phyloP scores from a whole-genome alignment of 2,888 invertebrate species.

The Phrixothrix hirtus region DNA sequence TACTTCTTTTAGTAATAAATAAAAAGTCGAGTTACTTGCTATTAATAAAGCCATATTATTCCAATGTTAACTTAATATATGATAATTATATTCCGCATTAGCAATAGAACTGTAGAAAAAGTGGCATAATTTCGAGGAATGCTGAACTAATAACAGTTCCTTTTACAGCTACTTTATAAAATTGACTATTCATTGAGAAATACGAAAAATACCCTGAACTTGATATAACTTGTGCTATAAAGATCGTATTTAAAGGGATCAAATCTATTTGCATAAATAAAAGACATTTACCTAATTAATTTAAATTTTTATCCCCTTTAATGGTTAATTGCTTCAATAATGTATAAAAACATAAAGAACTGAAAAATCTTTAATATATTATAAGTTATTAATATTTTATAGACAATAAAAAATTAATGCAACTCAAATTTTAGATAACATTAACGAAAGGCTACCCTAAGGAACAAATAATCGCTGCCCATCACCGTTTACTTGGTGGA shows the following conservation, averaged over 20 bases:
- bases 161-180: constrained; percentile 31
- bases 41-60: constrained; percentile 20
- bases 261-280: constrained; percentile 33
- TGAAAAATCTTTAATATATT: constrained; percentile 5
- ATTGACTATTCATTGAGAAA: constrained; percentile 35
- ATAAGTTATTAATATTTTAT: neutral
- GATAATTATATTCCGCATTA: constrained; percentile 32
- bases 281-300: constrained; percentile 37
- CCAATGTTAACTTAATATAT: constrained; percentile 30
- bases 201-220: constrained; percentile 33
- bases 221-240: constrained; percentile 25
- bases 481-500: too few species aligned
- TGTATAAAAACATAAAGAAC: neutral
- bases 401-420: neutral
- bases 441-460: too few species aligned
- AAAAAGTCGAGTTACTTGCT: constrained; percentile 16
- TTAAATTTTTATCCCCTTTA: too few species aligned
- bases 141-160: constrained; percentile 27
- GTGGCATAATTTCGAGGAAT: constrained; percentile 20
- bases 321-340: too few species aligned
- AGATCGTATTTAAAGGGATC: constrained; percentile 23
- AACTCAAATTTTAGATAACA: too few species aligned
- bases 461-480: too few species aligned
- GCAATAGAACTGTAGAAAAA: constrained; percentile 24
- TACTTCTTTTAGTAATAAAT: too few species aligned